Base-by-base conservation (phyloP, 2,797 vertebrate genomes). In the Staurois parvus region DNA sequence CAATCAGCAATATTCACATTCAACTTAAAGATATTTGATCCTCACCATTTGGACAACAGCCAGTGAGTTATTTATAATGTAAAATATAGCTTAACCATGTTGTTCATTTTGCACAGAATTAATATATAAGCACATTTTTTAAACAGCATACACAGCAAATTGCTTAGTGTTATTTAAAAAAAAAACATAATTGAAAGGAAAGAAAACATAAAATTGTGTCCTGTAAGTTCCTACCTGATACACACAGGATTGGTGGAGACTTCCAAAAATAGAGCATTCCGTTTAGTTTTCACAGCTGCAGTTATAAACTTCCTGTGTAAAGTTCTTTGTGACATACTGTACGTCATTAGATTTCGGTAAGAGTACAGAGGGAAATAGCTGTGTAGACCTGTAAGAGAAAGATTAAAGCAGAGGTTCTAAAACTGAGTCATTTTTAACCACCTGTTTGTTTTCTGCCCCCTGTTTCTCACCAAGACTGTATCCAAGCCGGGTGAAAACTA, bases 311-410 rank as follows among this genome's bases (percentile, higher is more conserved):
- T 72, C 79, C 79, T 80, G 79, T 62, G 68, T 26, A 24, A 72
- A 37, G 17, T 15, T 81, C 68, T 62, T 56, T 32, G n/a, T 72
- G 66, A 70, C 17, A 34, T n/a, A n/a, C n/a, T n/a, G n/a, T n/a
- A 81, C 79, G 68, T 81, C 79, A 81, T 37, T 72, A 59, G 68
- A 59, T 81, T 81, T 81, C 79, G 79, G 79, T 81, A 81, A 81
- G 72, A 81, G 67, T 72, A 62, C 48, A 10, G 68, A 37, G 79
- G 79, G 79, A 81, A 81, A 72, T 78, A 78, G 76, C 62, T 68
- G 62, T 70, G 28, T 30, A 40, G 30, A 81, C 67, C 68, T 72
- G 24, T 81, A 72, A 56, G 45, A 59, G 32, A 72, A 72, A 42
- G 19, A 72, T 59, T 24, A 81, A 11, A 72, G 52, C 17, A 72